Evolutionary conservation across 2,797 vertebrate genomes (phyloP).

Genomic region (Microctenopoma lineatum): DNA sequence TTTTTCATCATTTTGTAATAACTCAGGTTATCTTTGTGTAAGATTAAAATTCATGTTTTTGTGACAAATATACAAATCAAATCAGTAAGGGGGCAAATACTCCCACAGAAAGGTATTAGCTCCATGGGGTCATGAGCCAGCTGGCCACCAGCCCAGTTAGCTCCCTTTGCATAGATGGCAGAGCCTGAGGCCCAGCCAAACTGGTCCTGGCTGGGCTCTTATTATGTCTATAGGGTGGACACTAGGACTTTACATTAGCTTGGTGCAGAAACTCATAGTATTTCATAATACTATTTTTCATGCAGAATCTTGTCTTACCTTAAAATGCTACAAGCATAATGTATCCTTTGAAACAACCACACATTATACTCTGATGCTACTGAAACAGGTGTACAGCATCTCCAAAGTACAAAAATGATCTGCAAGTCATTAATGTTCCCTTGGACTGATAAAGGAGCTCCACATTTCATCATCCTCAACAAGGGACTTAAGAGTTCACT

Average conservation of each 20-base stretch:
- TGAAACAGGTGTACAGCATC: slow-evolving; percentile 24
- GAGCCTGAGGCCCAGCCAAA: slow-evolving; percentile 64
- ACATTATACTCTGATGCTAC: background rate
- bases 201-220: slow-evolving; percentile 54
- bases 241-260: slow-evolving; percentile 50
- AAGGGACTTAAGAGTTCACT: background rate
- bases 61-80: too few relatives aligned
- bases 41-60: too few relatives aligned
- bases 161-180: slow-evolving; percentile 75
- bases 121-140: slow-evolving; percentile 57
- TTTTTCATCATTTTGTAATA: too few relatives aligned
- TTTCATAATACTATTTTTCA: slow-evolving; percentile 27
- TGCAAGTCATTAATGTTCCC: background rate
- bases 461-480: slow-evolving; percentile 1
- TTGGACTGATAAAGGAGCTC: background rate
- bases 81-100: too few relatives aligned
- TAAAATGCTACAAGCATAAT: background rate
- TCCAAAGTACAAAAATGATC: slow-evolving; percentile 6
- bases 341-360: slow-evolving; percentile 2
- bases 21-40: too few relatives aligned
- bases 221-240: slow-evolving; percentile 65
- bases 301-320: slow-evolving; percentile 4
- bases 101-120: slow-evolving; percentile 22
- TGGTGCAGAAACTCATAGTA: slow-evolving; percentile 25
- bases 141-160: slow-evolving; percentile 69